Conservation (phyloP, 2,113 vertebrate species). For the Mobula hypostoma region DNA sequence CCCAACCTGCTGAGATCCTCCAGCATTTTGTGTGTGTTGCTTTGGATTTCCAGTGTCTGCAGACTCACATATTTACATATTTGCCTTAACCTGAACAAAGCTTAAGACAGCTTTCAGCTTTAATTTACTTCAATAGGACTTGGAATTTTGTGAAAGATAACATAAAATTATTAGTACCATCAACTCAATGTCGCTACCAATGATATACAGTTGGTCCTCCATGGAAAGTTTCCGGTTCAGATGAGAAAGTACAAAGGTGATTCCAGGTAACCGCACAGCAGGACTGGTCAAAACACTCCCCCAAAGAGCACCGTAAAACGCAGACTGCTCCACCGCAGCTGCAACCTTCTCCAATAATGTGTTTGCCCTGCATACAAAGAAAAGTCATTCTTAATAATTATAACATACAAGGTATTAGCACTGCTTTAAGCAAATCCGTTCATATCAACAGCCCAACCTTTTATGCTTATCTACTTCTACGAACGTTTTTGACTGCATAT, state of each 20-base stretch:
- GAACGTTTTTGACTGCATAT: neutral
- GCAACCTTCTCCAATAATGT: slow-evolving; percentile 90
- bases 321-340: slow-evolving; percentile 85
- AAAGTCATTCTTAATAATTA: neutral
- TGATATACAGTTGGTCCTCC: slow-evolving; percentile 97
- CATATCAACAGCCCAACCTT: neutral
- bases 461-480: neutral
- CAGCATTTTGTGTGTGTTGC: too few relatives aligned
- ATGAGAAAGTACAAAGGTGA: slow-evolving; percentile 89
- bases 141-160: neutral
- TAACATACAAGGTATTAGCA: neutral
- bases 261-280: slow-evolving; percentile 84
- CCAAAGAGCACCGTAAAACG: slow-evolving; percentile 95
- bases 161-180: slow-evolving; percentile 66
- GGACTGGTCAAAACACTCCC: slow-evolving; percentile 96
- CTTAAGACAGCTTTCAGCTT: neutral
- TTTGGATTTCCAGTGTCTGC: too few relatives aligned
- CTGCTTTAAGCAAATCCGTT: neutral
- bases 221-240: slow-evolving; percentile 95
- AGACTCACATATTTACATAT: neutral
- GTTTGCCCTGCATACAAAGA: slow-evolving; percentile 68
- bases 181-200: slow-evolving; percentile 94
- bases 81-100: neutral
- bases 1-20: too few relatives aligned
- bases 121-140: too few relatives aligned